Percentiles rank a stretch among this genome's conserved stretches.
These are phyloP conservation scores for Mactromeris polynyma DNA, from an alignment of 2,888 invertebrate genomes.

Conservation along the genomic window DNA sequence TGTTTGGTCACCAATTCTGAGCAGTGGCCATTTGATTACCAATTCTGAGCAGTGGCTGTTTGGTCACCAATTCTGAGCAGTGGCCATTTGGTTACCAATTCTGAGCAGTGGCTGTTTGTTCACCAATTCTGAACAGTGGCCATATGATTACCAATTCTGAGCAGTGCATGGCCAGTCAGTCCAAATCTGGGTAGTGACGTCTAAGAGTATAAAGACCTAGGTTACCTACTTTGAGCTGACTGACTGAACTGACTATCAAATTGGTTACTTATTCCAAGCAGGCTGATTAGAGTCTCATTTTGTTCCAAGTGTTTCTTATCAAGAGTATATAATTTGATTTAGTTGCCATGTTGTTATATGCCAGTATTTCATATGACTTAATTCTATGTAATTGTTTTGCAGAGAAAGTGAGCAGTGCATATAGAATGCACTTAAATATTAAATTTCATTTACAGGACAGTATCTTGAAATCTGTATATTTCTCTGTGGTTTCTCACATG, in stretches of 20 bases:
- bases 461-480: conserved; percentile 5
- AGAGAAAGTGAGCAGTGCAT: neutral
- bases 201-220: too few species aligned
- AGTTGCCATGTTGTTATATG: neutral
- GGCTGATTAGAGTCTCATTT: too few species aligned
- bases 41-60: too few species aligned
- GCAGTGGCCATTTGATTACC: neutral
- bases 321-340: neutral
- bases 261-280: too few species aligned
- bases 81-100: too few species aligned
- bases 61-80: too few species aligned
- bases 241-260: too few species aligned
- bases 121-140: too few species aligned
- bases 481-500: neutral
- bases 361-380: neutral
- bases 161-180: too few species aligned
- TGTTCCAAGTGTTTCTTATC: too few species aligned
- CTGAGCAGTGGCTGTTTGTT: too few species aligned
- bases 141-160: too few species aligned
- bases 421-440: neutral
- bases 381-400: neutral
- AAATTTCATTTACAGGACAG: neutral
- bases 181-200: neutral
- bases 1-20: neutral
- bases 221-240: neutral